Percentiles rank a stretch among this genome's conserved stretches.
phyloP scores from a whole-genome alignment of 92 coral and sea anemone genomes.

The Zoanthus gigantus region DNA sequence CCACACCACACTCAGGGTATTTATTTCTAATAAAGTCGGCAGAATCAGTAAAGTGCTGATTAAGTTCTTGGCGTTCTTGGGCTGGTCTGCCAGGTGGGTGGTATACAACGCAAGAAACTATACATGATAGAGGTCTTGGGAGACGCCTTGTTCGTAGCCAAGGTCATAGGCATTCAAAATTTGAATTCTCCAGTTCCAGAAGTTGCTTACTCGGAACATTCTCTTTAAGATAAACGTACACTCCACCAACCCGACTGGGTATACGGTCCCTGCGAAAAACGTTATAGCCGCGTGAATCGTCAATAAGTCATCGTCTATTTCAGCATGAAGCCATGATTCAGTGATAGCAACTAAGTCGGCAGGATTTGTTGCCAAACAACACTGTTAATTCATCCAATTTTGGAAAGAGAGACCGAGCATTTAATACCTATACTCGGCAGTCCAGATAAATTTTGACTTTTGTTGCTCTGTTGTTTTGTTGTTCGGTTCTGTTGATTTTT shows the following conservation, averaged over 20 bases:
- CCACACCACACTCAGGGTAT: slow-evolving; percentile 31
- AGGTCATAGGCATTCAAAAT: not conserved
- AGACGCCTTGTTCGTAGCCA: slow-evolving; percentile 40
- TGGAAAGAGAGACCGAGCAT: slow-evolving; percentile 48
- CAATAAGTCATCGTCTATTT: slow-evolving; percentile 47
- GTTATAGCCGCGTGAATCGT: slow-evolving; percentile 51
- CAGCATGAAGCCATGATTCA: slow-evolving; percentile 64
- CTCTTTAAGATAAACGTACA: too few relatives aligned
- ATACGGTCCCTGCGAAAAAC: slow-evolving; percentile 50
- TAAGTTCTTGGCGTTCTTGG: too few relatives aligned
- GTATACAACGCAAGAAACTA: not conserved
- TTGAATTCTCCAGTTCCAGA: too few relatives aligned
- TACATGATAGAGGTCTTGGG: slow-evolving; percentile 29
- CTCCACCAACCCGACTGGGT: slow-evolving; percentile 61
- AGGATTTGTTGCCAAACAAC: slow-evolving; percentile 28
- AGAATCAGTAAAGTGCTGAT: too few relatives aligned
- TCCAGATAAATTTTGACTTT: not conserved
- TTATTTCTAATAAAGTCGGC: not conserved
- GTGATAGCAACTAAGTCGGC: slow-evolving; percentile 60
- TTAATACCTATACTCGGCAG: slow-evolving; percentile 45
- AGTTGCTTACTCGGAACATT: too few relatives aligned
- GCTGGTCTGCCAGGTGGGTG: too few relatives aligned
- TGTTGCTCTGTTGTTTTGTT: not conserved
- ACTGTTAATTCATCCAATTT: slow-evolving; percentile 49
- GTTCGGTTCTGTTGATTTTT: not conserved